Percentiles rank a stretch among this genome's conserved stretches.
Evolutionary conservation across 2,797 vertebrate species (phyloP).

Genomic region (Triplophysa yarkandensis): DNA sequence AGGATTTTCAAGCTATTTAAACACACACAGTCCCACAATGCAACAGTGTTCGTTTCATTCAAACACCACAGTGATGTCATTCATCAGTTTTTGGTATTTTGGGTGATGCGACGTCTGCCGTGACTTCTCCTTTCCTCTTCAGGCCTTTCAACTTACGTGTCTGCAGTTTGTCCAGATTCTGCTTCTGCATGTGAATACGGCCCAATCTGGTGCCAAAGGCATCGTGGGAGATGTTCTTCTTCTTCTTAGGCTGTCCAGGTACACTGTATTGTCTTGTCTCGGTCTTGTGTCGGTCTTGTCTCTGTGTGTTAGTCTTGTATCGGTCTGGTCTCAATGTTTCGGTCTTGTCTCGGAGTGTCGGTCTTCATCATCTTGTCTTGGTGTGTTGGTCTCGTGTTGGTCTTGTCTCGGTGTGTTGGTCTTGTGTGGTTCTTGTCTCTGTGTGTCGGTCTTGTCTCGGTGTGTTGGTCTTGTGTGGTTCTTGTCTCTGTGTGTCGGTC

Average conservation of each 20-base stretch:
- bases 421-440: too few species aligned
- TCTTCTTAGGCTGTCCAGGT: conserved; percentile 85
- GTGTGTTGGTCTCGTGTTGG: too few species aligned
- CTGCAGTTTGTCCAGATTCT: conserved; percentile 89
- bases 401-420: too few species aligned
- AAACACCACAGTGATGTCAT: background rate
- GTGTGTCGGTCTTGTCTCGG: too few species aligned
- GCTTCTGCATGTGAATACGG: conserved; percentile 96
- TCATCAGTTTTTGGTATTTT: conserved; percentile 69
- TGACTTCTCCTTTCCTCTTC: conserved; percentile 75
- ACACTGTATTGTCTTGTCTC: too few species aligned
- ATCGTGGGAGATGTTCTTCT: conserved; percentile 94
- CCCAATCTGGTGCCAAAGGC: conserved; percentile 89
- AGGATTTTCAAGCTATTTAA: background rate
- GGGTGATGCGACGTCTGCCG: conserved; percentile 40
- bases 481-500: too few species aligned
- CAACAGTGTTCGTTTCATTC: background rate
- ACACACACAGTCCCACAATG: background rate
- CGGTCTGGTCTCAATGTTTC: too few species aligned
- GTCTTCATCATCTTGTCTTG: too few species aligned
- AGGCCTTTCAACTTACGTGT: conserved; percentile 95
- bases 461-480: too few species aligned
- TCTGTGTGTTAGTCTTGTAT: too few species aligned
- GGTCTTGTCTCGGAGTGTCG: too few species aligned
- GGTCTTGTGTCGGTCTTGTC: too few species aligned